Evolutionary conservation across 2,797 vertebrate species (phyloP).

Genomic region (Siniperca scherzeri): DNA sequence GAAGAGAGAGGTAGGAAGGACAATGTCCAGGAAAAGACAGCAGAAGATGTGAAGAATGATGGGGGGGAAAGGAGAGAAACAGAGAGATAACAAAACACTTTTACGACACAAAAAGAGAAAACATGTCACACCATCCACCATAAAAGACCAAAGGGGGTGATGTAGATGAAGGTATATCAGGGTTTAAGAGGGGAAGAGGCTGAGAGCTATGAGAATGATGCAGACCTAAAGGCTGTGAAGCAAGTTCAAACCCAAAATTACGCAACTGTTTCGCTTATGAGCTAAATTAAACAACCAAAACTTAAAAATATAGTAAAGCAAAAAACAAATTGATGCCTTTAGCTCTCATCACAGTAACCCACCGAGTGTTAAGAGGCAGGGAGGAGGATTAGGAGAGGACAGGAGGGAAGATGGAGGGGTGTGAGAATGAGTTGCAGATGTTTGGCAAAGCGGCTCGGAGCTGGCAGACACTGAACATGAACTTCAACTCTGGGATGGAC

Average conservation of each 20-base stretch:
- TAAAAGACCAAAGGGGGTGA: slow-evolving; percentile 63
- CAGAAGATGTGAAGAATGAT: slow-evolving; percentile 62
- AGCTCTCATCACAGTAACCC: slow-evolving; percentile 61
- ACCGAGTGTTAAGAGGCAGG: slow-evolving; percentile 34
- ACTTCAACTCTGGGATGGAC: slow-evolving; percentile 82
- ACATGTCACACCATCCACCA: slow-evolving; percentile 72
- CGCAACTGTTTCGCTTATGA: background rate
- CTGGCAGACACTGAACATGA: slow-evolving; percentile 92
- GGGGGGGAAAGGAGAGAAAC: slow-evolving; percentile 68
- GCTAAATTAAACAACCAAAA: background rate
- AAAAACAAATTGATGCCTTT: slow-evolving; percentile 39
- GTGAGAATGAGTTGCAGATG: slow-evolving; percentile 73
- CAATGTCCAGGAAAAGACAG: slow-evolving; percentile 69
- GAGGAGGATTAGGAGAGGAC: slow-evolving; percentile 39
- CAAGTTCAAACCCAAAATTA: slow-evolving; percentile 3
- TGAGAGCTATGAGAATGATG: slow-evolving; percentile 34
- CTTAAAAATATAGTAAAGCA: background rate
- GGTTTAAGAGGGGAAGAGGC: slow-evolving; percentile 16
- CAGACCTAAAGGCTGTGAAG: slow-evolving; percentile 57
- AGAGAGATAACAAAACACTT: slow-evolving; percentile 84
- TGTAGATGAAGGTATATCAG: slow-evolving; percentile 48
- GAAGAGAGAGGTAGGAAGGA: slow-evolving; percentile 56
- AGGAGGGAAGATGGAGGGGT: slow-evolving; percentile 49
- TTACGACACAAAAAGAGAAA: slow-evolving; percentile 84
- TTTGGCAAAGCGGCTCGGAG: slow-evolving; percentile 85